Conservation (phyloP, 2,113 vertebrate species). For the Columba janthina region DNA sequence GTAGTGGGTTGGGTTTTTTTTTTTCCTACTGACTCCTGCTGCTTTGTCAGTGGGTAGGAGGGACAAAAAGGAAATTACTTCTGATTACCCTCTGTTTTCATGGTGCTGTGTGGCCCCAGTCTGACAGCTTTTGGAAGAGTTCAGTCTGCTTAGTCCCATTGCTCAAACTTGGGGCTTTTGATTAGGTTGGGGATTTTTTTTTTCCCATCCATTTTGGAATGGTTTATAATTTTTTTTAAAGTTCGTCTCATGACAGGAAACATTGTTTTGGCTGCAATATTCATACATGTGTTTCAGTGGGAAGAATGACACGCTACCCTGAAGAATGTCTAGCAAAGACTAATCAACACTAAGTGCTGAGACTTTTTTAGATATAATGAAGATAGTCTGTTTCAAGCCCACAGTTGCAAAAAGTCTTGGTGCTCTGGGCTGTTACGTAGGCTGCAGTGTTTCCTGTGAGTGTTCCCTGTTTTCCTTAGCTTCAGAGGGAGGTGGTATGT, state of each 20-base stretch:
- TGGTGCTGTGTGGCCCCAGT: neutral
- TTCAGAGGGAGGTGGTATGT: neutral
- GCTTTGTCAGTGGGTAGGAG: slow-evolving; percentile 68
- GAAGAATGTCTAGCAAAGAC: slow-evolving; percentile 47
- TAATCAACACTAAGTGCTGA: slow-evolving; percentile 9
- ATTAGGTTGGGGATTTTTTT: neutral
- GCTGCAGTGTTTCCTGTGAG: neutral
- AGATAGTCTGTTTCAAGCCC: slow-evolving; percentile 16
- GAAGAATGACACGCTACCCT: neutral
- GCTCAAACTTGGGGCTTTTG: neutral
- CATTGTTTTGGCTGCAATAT: slow-evolving; percentile 5
- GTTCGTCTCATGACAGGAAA: neutral
- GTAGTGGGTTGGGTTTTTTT: neutral
- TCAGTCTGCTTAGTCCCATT: slow-evolving; percentile 25
- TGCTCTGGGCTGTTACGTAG: neutral
- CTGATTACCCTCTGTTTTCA: slow-evolving; percentile 64
- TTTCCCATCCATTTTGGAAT: neutral
- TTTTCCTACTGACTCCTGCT: slow-evolving; percentile 42
- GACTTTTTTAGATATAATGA: neutral
- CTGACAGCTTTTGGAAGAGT: slow-evolving; percentile 30
- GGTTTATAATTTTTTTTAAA: neutral
- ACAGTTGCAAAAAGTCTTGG: neutral
- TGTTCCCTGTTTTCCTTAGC: neutral
- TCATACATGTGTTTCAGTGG: neutral
- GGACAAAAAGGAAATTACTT: slow-evolving; percentile 73